These are phyloP conservation scores for Phalacrocorax aristotelis DNA, from an alignment of 2,113 vertebrate genomes.

Conservation along the genomic window DNA sequence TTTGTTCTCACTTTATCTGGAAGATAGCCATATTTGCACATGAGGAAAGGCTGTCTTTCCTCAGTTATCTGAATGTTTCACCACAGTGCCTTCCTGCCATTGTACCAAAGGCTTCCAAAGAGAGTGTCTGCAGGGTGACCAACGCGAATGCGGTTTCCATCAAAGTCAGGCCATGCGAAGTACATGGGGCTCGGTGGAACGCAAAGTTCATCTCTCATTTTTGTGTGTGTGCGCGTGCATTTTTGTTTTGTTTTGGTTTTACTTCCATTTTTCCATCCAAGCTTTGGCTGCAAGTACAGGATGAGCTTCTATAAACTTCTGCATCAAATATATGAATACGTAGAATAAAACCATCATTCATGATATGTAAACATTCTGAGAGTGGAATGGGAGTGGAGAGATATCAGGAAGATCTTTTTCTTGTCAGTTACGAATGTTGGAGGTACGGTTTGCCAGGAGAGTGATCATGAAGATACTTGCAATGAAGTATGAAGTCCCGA, in stretches of 20 bases:
- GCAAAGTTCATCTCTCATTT: conserved; percentile 31
- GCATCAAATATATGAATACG: conserved; percentile 46
- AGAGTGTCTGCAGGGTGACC: conserved; percentile 43
- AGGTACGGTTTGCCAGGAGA: conserved; percentile 47
- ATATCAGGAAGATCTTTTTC: conserved; percentile 3
- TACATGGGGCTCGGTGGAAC: conserved; percentile 10
- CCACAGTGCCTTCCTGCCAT: conserved; percentile 82
- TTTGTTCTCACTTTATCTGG: conserved; percentile 70
- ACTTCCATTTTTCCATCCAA: conserved; percentile 26
- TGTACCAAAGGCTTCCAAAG: conserved; percentile 70
- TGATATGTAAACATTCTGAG: conserved; percentile 41
- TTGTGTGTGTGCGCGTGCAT: neutral
- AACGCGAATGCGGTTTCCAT: conserved; percentile 65
- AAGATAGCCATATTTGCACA: conserved; percentile 75
- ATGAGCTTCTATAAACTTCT: conserved; percentile 62
- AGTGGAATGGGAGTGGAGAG: conserved; percentile 7
- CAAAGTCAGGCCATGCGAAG: conserved; percentile 3
- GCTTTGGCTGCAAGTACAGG: conserved; percentile 63
- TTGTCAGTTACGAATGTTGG: conserved; percentile 39
- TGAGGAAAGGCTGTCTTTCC: conserved; percentile 76
- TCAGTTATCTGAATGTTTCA: conserved; percentile 78
- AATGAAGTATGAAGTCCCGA: neutral
- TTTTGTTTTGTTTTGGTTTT: neutral
- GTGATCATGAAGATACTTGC: conserved; percentile 28
- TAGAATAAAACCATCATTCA: conserved; percentile 45